These are phyloP conservation scores for Leptobrachium ailaonicum DNA, from an alignment of 2,113 vertebrate species.

Conservation along the genomic window DNA sequence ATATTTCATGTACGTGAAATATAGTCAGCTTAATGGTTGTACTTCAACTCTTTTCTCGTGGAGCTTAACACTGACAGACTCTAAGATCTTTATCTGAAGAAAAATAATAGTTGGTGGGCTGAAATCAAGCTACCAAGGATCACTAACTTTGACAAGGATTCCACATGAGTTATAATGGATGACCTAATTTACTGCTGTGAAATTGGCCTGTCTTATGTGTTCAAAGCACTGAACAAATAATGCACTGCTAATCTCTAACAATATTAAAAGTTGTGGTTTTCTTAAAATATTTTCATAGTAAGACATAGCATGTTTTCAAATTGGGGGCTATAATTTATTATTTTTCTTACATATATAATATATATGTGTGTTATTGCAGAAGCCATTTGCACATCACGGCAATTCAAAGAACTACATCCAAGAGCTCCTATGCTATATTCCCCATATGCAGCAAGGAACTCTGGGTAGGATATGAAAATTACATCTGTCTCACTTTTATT, in stretches of 20 bases:
- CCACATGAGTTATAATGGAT: slow-evolving; percentile 3
- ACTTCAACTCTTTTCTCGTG: not conserved
- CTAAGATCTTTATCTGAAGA: slow-evolving; percentile 1
- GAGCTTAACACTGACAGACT: slow-evolving; percentile 9
- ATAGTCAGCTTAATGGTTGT: slow-evolving; percentile 6
- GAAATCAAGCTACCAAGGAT: slow-evolving; percentile 3
- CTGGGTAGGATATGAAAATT: no score
- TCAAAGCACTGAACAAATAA: not conserved
- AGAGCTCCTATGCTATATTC: no score
- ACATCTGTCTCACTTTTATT: no score
- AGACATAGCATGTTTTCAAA: not conserved
- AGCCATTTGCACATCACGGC: no score
- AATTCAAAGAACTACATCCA: no score
- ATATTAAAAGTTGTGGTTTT: not conserved
- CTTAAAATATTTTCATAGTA: not conserved
- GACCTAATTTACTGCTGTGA: slow-evolving; percentile 8
- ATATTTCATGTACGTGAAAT: not conserved
- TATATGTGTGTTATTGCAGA: no score
- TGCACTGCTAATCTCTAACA: slow-evolving; percentile 1
- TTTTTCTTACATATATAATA: no score
- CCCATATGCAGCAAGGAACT: no score
- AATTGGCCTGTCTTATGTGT: slow-evolving; percentile 1
- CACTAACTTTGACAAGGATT: slow-evolving; percentile 9
- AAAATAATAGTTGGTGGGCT: slow-evolving; percentile 10
- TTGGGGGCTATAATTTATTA: no score